Evolutionary conservation across 2,797 vertebrate species (phyloP).

Genomic region (Poecilia picta): DNA sequence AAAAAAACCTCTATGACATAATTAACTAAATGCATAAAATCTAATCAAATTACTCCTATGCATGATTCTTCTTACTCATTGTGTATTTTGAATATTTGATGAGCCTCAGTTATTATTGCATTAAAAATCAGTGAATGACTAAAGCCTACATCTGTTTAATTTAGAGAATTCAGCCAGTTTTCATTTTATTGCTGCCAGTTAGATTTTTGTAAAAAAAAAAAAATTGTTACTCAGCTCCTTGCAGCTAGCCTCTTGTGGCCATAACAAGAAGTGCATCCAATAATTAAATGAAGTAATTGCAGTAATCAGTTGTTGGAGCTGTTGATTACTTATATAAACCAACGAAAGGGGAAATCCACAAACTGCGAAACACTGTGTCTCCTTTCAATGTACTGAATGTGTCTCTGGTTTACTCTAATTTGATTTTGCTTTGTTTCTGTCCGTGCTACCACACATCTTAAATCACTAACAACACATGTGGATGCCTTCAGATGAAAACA

Average conservation of each 20-base stretch:
- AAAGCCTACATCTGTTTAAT: not conserved
- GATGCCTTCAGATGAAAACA: not conserved
- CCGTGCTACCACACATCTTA: conserved; percentile 2
- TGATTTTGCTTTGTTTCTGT: conserved; percentile 10
- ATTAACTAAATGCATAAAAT: not conserved
- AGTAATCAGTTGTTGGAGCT: conserved; percentile 1
- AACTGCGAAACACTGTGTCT: not conserved
- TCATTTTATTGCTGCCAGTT: not conserved
- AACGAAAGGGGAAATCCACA: not conserved
- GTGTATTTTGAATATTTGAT: not conserved
- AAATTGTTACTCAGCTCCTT: not conserved
- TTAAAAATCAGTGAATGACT: not conserved
- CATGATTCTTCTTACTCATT: not conserved
- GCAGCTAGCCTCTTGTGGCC: conserved; percentile 63
- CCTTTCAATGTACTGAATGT: conserved; percentile 4
- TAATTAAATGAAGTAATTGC: not conserved
- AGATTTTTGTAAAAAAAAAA: no score
- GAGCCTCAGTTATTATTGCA: not conserved
- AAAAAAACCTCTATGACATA: not conserved
- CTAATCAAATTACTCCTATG: no score
- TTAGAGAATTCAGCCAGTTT: not conserved
- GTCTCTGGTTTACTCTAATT: conserved; percentile 2
- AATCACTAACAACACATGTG: conserved; percentile 28
- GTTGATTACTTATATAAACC: not conserved
- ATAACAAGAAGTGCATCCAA: conserved; percentile 24